Evolutionary conservation across 2,113 vertebrate genomes (phyloP), one percentile per base, ranked within the genome.

Genomic region (Ornithorhynchus anatinus): DNA sequence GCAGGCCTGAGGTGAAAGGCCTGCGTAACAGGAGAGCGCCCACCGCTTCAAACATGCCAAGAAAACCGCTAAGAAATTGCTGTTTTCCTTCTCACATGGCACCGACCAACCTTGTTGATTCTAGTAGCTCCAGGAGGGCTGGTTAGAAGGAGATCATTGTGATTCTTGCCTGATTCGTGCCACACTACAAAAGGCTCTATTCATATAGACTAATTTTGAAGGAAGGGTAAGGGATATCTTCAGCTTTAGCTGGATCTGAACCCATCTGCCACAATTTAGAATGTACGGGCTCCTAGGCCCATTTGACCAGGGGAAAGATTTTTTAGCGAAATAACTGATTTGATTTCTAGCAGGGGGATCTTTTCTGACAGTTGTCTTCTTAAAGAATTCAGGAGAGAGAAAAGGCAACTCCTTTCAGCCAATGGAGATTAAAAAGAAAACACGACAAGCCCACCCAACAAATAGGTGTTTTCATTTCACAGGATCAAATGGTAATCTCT

Each of bases 1-100:
- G 44, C 45, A 33, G 0, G 23, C 29, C 53, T 1, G 5, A 79
- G 72, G 45, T 67, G 72, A 71, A 70, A 1, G 25, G 42, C 72
- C 64, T 15, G 40, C 8, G 11, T 37, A 77, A 25, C 32, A 39
- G 67, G 75, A 79, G 76, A 44, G 62, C 77, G 4, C 73, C 88
- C 50, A 8, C 62, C 29, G 37, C 68, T 77, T 68, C 86, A 79
- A 72, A 17, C 39, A 64, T 79, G 82, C 85, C 87, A 53, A 31
- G 54, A 83, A 92, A 94, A 92, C 91, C 88, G 42, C 90, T 53
- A 65, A 85, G 42, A 91, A 94, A 94, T 92, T 88, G 88, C 86
- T 77, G 77, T 88, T 89, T 93, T 92, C 86, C 92, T 91, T 66
- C 86, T 87, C 16, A 72, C 42, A 4, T 84, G 60, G 84, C 72